Base-by-base conservation (phyloP, 2,888 invertebrate genomes). In the Serripes groenlandicus region DNA sequence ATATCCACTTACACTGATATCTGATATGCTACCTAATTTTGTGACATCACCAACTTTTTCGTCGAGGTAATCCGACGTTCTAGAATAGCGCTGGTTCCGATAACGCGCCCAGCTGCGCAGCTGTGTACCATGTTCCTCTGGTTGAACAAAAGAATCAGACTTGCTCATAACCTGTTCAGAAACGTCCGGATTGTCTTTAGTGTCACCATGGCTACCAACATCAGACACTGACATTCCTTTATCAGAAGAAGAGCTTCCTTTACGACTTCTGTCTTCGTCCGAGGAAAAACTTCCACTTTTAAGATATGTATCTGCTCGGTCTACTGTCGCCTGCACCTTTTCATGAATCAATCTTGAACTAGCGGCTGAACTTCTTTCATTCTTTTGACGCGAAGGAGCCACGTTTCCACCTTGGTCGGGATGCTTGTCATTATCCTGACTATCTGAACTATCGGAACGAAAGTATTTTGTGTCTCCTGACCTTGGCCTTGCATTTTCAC, bases 321-420 rank as follows among this genome's bases (percentile, higher is more conserved):
- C 90, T 23, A 92, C 64, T 15, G 92, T 91, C 54, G 89, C 89
- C 71, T 91, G 89, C 56, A 92, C 91, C 75, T 92, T 92, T 42
- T 92, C 91, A 49, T 86, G 87, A 82, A 92, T 91, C 11, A 92
- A 70, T 35, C 92, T 77, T 66, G 91, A 91, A 15, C 84, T 82
- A 7, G 84, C 75, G 32, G 72, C 71, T 11, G 56, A 72, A 72
- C 32, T 58, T 42, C 75, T 81, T 34, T 87, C 85, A 11, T 81
- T 71, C 28, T 81, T 87, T 34, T 60, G 60, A 11, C 79, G 52
- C 15, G 73, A 21, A 26, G 77, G 60, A 32, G 77, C 60, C 9
- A 88, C 86, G 23, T 75, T 81, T 49, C 80, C 83, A 42, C 80
- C 81, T 28, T 78, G 76, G 68, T 77, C 83, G n/a, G 74, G 37